Percentiles rank a stretch among this genome's conserved stretches.
Evolutionary conservation across 2,113 vertebrate genomes (phyloP).

Genomic region (Crotophaga sulcirostris): DNA sequence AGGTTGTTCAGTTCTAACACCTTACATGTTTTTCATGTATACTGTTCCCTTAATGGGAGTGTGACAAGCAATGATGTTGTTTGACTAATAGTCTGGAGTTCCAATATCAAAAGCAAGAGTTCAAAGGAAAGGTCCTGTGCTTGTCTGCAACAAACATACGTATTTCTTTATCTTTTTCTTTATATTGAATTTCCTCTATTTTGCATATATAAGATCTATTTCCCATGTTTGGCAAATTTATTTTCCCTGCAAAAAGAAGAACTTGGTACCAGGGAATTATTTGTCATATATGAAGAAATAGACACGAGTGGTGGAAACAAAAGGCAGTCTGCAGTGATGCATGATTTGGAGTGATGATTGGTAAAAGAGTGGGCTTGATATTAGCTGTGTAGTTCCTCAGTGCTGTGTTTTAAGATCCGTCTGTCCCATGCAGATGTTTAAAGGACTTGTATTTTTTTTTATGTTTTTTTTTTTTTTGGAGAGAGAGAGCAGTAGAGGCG

Average conservation of each 20-base stretch:
- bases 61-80: neutral
- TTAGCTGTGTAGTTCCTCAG: neutral
- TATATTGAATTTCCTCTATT: neutral
- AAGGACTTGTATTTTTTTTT: neutral
- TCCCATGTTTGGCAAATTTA: neutral
- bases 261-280: neutral
- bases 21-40: neutral
- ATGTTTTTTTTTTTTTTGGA: neutral
- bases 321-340: neutral
- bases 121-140: neutral
- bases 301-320: neutral
- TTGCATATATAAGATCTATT: neutral
- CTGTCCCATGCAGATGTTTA: neutral
- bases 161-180: neutral
- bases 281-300: neutral
- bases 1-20: neutral
- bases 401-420: neutral
- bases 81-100: neutral
- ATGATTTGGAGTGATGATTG: neutral
- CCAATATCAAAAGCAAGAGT: neutral
- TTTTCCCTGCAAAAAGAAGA: neutral
- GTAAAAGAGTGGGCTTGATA: neutral
- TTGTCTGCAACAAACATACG: fast-evolving
- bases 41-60: neutral
- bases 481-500: fast-evolving